phyloP scores from a whole-genome alignment of 2,888 invertebrate genomes.

The Catocala fraxini region DNA sequence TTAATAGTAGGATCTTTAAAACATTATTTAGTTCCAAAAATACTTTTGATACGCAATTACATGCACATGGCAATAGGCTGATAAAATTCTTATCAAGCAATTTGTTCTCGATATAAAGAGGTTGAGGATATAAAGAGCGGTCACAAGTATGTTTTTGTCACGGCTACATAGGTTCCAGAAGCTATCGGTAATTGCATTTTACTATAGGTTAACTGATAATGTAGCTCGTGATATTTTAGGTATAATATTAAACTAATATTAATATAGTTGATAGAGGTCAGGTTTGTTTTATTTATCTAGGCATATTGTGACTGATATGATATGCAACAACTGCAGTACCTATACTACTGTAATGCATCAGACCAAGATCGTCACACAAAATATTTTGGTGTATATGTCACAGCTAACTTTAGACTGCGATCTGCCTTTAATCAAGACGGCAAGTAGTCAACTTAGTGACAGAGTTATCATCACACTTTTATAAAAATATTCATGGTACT shows the following conservation, averaged over 20 bases:
- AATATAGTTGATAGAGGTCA: conserved; percentile 15
- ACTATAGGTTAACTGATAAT: conserved; percentile 36
- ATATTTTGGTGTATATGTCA: no score
- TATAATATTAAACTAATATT: conserved; percentile 26
- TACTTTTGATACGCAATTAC: conserved; percentile 35
- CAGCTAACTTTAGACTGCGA: no score
- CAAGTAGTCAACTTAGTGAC: no score
- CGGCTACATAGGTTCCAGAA: conserved; percentile 68
- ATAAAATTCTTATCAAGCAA: conserved; percentile 71
- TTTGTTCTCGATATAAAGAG: conserved; percentile 73
- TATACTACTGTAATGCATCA: no score
- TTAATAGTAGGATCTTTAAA: no score
- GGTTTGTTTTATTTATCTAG: conserved; percentile 2
- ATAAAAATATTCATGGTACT: no score
- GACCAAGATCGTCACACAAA: no score
- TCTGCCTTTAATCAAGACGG: no score
- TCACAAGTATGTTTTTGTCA: conserved; percentile 42
- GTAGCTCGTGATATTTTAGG: conserved; percentile 28
- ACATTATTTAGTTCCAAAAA: conserved; percentile 4
- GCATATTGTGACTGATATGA: conserved; percentile 2
- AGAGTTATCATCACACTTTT: no score
- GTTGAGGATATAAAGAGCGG: conserved; percentile 43
- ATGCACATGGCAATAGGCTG: conserved; percentile 57
- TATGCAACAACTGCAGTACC: conserved; percentile 4
- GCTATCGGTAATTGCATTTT: conserved; percentile 74